A percentile compares a stretch with the other conserved stretches of the same genome.
These are phyloP conservation scores for Pangasianodon gigas DNA, from an alignment of 2,113 vertebrate genomes.

Conservation along the genomic window DNA sequence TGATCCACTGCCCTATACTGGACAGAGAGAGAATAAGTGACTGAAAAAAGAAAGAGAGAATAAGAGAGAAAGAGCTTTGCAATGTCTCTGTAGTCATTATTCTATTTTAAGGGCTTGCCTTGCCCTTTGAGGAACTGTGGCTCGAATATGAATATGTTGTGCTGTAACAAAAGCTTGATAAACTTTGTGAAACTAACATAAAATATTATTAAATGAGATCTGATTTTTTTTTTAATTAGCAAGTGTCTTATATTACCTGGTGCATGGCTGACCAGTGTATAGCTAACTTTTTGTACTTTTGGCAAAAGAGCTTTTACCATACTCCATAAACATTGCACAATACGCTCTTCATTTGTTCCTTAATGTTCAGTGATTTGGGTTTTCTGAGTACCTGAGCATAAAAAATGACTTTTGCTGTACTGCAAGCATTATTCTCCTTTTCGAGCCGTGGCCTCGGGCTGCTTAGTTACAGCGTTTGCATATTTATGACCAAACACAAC, in stretches of 20 bases:
- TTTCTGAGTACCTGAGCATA: neutral
- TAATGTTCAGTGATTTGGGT: neutral
- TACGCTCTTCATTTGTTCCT: neutral
- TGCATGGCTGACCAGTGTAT: neutral
- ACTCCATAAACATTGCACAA: neutral
- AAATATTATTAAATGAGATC: neutral
- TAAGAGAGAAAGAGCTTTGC: neutral
- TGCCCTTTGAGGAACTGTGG: constrained; percentile 25
- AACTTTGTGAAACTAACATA: neutral
- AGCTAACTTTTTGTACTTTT: neutral
- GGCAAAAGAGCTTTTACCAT: neutral
- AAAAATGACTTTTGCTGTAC: neutral
- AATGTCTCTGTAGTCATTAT: constrained; percentile 2
- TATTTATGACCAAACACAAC: constrained; percentile 15
- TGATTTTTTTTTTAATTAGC: neutral
- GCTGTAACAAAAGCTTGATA: neutral
- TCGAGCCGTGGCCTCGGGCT: neutral
- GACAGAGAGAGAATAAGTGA: constrained; percentile 29
- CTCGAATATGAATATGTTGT: neutral
- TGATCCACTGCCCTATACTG: constrained; percentile 57
- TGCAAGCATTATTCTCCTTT: neutral
- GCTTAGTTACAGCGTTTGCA: constrained; percentile 20
- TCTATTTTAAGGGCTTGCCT: constrained; percentile 38
- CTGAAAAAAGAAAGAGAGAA: neutral
- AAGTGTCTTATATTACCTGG: neutral